These are phyloP conservation scores for Synanthedon formicaeformis DNA, from an alignment of 2,888 invertebrate species.

Conservation along the genomic window DNA sequence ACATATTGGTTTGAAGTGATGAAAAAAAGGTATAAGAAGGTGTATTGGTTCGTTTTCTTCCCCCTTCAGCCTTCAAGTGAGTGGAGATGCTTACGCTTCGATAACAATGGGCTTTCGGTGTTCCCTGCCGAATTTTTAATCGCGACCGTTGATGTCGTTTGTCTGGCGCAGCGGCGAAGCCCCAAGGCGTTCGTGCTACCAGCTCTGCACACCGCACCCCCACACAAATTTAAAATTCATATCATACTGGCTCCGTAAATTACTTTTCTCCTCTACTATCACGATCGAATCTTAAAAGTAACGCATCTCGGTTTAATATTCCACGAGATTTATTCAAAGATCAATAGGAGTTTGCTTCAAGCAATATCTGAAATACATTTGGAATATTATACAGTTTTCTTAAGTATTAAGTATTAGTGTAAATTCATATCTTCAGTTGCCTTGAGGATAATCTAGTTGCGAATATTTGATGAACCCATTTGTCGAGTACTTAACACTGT, in stretches of 20 bases:
- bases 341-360: no score
- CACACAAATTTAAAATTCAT: constrained; percentile 39
- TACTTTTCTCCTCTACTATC: constrained; percentile 23
- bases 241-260: constrained; percentile 20
- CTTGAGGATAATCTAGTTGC: no score
- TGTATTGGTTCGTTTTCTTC: no score
- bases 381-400: no score
- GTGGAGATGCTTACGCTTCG: constrained; percentile 13
- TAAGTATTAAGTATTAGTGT: no score
- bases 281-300: constrained; percentile 4
- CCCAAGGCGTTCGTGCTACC: constrained; percentile 17
- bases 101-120: constrained; percentile 18
- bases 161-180: constrained; percentile 16
- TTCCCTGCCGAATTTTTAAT: constrained; percentile 42
- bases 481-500: no score
- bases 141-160: constrained; percentile 30
- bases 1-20: no score
- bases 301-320: constrained; percentile 3
- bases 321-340: not conserved
- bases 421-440: no score
- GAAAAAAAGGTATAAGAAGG: no score
- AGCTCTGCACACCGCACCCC: constrained; percentile 15
- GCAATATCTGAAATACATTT: no score
- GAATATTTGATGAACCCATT: no score
- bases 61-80: not conserved